Conservation (phyloP, 2,113 vertebrate species). For the Psettodes erumei region DNA sequence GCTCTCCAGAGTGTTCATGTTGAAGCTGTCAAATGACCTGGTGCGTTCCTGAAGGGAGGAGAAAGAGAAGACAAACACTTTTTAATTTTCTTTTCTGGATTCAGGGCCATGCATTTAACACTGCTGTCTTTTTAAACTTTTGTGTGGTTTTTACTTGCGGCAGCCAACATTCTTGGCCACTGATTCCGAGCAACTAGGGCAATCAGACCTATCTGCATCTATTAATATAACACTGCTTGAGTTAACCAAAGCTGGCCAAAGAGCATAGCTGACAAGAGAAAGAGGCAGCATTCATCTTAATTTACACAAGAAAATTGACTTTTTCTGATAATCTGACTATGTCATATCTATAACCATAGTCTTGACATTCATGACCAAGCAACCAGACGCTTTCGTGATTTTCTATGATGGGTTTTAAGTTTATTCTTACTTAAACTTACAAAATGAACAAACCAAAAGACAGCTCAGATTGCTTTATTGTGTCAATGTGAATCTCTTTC, state of each 20-base stretch:
- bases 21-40: slow-evolving; percentile 93
- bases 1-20: slow-evolving; percentile 98
- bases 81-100: slow-evolving; percentile 1
- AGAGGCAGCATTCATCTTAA: neutral
- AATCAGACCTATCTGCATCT: neutral
- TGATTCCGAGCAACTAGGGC: neutral
- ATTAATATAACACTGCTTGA: slow-evolving; percentile 13
- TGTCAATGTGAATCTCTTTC: neutral
- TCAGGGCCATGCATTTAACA: neutral
- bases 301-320: slow-evolving; percentile 9
- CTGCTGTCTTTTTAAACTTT: too few relatives aligned
- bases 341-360: neutral
- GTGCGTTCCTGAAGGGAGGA: slow-evolving; percentile 89
- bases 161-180: neutral
- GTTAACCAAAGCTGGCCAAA: slow-evolving; percentile 5
- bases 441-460: slow-evolving; percentile 19
- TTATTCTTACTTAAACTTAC: neutral
- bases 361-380: neutral
- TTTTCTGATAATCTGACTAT: neutral
- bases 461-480: neutral
- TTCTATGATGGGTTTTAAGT: neutral
- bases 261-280: neutral
- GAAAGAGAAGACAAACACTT: slow-evolving; percentile 23
- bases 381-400: neutral
- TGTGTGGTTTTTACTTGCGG: neutral